A percentile compares a stretch with the other conserved stretches of the same genome.
phyloP scores from a whole-genome alignment of 2,113 vertebrate species.

The Eurystomus gularis region DNA sequence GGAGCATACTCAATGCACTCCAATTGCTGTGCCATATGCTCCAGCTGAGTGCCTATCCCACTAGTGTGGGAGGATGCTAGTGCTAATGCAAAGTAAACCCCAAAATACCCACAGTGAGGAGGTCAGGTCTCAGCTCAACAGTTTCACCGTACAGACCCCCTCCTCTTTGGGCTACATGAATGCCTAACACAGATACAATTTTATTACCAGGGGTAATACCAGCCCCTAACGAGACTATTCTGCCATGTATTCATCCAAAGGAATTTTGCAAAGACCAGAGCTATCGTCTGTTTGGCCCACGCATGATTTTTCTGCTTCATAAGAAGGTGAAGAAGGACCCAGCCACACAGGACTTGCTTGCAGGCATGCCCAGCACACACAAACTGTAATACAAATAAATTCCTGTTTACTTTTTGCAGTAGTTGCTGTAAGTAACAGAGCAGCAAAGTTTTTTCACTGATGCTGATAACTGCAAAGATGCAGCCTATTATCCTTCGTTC shows the following conservation, averaged over 20 bases:
- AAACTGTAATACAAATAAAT: background rate
- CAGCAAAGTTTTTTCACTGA: background rate
- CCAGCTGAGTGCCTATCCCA: background rate
- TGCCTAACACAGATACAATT: background rate
- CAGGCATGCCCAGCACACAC: background rate
- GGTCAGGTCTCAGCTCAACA: background rate
- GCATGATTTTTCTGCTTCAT: background rate
- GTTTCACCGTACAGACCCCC: background rate
- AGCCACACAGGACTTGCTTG: background rate
- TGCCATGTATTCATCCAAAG: background rate
- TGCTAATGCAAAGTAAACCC: background rate
- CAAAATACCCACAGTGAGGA: background rate
- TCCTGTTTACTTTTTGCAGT: background rate
- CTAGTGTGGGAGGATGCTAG: accelerated
- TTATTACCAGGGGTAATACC: too few species aligned
- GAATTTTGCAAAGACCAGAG: background rate
- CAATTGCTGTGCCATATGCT: background rate
- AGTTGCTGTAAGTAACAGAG: background rate
- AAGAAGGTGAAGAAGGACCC: background rate
- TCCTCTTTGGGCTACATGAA: background rate
- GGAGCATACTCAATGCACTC: background rate
- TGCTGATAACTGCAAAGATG: background rate
- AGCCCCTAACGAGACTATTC: background rate
- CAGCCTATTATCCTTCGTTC: background rate
- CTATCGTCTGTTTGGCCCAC: background rate